Conservation (phyloP, 1,140 invertebrate species). For the Apis florea region DNA sequence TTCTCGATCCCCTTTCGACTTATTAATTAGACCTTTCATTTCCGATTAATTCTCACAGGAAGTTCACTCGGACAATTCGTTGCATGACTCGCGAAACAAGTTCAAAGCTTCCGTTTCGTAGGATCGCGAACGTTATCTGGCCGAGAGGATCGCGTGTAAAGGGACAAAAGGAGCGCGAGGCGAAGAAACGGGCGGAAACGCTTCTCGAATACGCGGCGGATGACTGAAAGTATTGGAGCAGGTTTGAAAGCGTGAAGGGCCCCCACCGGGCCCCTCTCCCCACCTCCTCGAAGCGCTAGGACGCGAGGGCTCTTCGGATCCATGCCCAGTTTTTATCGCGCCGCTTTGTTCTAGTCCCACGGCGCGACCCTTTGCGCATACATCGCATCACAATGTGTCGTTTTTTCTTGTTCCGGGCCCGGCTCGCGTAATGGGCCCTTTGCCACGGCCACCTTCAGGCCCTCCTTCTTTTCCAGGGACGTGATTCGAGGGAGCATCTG, state of each 20-base stretch:
- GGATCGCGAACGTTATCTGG: background rate
- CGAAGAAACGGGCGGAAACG: conserved; percentile 54
- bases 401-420: conserved; percentile 75
- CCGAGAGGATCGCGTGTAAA: background rate
- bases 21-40: background rate
- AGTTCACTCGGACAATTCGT: background rate
- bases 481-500: conserved; percentile 20
- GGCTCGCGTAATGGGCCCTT: conserved; percentile 59
- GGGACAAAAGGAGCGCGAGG: conserved; percentile 24
- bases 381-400: conserved; percentile 76
- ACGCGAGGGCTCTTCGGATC: conserved; percentile 63
- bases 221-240: conserved; percentile 61
- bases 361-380: conserved; percentile 69
- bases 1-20: too few relatives aligned
- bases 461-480: conserved; percentile 43
- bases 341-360: conserved; percentile 77
- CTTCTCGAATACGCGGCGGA: conserved; percentile 55
- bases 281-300: conserved; percentile 59
- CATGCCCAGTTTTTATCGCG: conserved; percentile 77
- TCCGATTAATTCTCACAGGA: background rate
- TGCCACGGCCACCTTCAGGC: conserved; percentile 51
- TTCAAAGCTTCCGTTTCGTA: background rate
- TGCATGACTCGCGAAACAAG: background rate
- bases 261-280: conserved; percentile 56
- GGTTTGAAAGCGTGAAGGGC: conserved; percentile 54